A percentile compares a stretch with the other conserved stretches of the same genome.
These are phyloP conservation scores for Pomatostomus ruficeps DNA, from an alignment of 2,113 vertebrate species.

Conservation along the genomic window DNA sequence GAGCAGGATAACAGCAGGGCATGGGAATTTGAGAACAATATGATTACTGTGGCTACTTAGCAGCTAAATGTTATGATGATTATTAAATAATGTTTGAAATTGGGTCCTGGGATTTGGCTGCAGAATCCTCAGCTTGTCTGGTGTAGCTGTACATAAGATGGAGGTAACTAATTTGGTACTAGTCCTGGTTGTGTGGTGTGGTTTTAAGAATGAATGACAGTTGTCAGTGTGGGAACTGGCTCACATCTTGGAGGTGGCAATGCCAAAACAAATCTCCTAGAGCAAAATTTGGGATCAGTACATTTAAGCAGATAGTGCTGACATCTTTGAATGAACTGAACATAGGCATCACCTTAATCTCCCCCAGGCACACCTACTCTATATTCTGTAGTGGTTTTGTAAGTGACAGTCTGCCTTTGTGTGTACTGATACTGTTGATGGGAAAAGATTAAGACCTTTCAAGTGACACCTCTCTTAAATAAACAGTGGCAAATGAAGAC, in stretches of 20 bases:
- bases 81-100: not conserved
- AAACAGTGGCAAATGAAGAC: not conserved
- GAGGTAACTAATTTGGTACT: not conserved
- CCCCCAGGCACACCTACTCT: not conserved
- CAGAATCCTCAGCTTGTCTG: not conserved
- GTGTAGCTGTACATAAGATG: not conserved
- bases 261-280: not conserved
- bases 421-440: fast-evolving
- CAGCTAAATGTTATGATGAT: not conserved
- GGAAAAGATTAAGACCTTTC: not conserved
- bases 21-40: not conserved
- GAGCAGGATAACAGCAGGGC: fast-evolving
- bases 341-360: not conserved
- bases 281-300: not conserved
- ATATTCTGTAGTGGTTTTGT: not conserved
- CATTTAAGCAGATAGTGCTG: not conserved
- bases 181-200: not conserved
- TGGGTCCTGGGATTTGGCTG: not conserved
- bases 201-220: not conserved
- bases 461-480: not conserved
- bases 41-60: not conserved
- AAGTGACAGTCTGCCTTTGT: not conserved
- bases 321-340: not conserved
- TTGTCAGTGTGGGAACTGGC: not conserved
- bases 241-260: not conserved